phyloP scores from a whole-genome alignment of 1,140 invertebrate genomes.

The Heliconius himera region DNA sequence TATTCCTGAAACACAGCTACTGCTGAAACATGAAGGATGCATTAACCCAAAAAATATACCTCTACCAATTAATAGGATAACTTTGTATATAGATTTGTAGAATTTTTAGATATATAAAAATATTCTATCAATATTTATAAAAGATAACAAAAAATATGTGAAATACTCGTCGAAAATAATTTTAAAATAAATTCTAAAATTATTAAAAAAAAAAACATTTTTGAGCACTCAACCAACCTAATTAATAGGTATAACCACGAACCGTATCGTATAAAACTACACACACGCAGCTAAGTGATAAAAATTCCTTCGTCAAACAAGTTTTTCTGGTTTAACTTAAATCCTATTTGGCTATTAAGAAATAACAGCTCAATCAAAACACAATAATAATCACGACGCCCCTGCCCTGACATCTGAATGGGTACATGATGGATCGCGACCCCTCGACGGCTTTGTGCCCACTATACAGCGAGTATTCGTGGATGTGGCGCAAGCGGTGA shows the following conservation, averaged over 20 bases:
- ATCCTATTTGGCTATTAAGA: conserved; percentile 17
- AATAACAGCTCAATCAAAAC: conserved; percentile 21
- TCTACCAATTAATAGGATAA: too few relatives aligned
- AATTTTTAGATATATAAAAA: too few relatives aligned
- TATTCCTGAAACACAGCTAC: too few relatives aligned
- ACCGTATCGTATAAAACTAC: neutral
- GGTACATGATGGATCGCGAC: conserved; percentile 30
- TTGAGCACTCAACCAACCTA: neutral
- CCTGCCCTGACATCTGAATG: conserved; percentile 25
- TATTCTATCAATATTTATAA: too few relatives aligned
- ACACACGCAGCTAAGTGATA: neutral
- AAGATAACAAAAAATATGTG: neutral
- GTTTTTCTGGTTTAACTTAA: conserved; percentile 3
- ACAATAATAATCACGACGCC: conserved; percentile 24
- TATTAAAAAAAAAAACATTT: neutral
- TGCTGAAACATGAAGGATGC: too few relatives aligned
- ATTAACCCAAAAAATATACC: too few relatives aligned
- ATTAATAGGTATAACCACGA: conserved; percentile 8
- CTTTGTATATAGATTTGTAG: too few relatives aligned
- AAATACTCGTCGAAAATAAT: neutral
- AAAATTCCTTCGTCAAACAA: conserved; percentile 9
- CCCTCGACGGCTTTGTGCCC: conserved; percentile 24
- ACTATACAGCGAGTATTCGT: neutral
- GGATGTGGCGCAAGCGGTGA: conserved; percentile 21
- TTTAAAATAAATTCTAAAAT: neutral